Evolutionary conservation across 2,113 vertebrate species (phyloP).

Genomic region (Emydocephalus ijimae): DNA sequence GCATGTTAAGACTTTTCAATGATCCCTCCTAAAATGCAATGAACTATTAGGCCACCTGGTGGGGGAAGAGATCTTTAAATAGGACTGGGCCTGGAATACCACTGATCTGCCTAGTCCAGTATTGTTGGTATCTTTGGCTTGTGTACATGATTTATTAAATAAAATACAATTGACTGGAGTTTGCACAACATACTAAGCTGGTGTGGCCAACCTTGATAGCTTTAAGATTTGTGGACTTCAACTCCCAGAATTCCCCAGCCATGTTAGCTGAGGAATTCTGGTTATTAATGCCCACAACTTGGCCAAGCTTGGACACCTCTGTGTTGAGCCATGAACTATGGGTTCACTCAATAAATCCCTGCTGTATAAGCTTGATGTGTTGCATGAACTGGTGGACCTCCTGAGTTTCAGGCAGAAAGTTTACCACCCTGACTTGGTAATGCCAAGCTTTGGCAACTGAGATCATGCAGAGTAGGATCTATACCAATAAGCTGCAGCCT

Average conservation of each 20-base stretch:
- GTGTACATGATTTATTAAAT: not conserved
- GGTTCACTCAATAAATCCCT: not conserved
- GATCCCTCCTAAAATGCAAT: slow-evolving; percentile 10
- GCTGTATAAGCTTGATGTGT: not conserved
- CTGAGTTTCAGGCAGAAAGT: not conserved
- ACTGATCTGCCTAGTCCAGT: not conserved
- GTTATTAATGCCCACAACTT: not conserved
- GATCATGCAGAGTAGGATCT: not conserved
- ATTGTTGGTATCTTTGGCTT: not conserved
- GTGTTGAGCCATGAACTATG: not conserved
- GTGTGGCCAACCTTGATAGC: not conserved
- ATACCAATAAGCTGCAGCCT: not conserved
- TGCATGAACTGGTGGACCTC: not conserved
- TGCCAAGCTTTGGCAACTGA: not conserved
- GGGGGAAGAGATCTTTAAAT: slow-evolving; percentile 43
- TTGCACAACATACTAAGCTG: not conserved
- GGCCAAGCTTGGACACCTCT: not conserved
- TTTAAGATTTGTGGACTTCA: not conserved
- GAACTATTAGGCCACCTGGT: slow-evolving; percentile 32
- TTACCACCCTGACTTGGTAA: not conserved
- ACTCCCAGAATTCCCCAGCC: not conserved
- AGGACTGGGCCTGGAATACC: not conserved
- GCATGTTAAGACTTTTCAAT: not conserved
- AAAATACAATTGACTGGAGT: not conserved
- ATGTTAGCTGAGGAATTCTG: not conserved